Percentiles rank a stretch among this genome's conserved stretches.
Evolutionary conservation across 2,113 vertebrate genomes (phyloP).

Genomic region (Ia io): DNA sequence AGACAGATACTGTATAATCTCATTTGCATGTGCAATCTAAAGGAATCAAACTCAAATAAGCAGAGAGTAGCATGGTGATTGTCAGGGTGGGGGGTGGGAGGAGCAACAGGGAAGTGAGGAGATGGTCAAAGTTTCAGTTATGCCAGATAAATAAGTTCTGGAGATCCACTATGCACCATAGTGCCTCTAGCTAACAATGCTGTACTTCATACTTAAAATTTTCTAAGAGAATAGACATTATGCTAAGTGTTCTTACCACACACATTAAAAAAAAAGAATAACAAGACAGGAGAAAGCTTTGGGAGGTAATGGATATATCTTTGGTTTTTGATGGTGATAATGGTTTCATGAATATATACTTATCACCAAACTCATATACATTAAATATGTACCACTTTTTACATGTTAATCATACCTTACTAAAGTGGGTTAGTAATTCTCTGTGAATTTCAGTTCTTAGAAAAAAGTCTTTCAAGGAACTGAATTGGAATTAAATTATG

Average conservation of each 20-base stretch:
- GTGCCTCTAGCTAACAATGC: neutral
- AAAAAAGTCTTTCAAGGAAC: neutral
- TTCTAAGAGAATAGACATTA: neutral
- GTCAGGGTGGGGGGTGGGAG: too few relatives aligned
- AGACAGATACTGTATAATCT: neutral
- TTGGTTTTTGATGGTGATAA: neutral
- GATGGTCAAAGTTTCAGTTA: neutral
- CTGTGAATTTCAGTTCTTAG: neutral
- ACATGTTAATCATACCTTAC: neutral
- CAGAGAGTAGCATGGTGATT: neutral
- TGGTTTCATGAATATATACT: neutral
- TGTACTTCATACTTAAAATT: neutral
- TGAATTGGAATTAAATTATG: neutral
- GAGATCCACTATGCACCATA: neutral
- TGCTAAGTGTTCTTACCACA: neutral
- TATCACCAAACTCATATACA: neutral
- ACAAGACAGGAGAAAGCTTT: neutral
- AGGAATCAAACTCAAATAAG: neutral
- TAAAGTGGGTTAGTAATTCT: neutral
- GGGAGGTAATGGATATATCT: neutral
- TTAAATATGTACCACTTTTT: neutral
- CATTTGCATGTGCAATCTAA: neutral
- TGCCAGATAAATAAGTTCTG: neutral
- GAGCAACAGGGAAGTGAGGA: neutral
- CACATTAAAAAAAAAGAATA: neutral